Evolutionary conservation across 1,140 invertebrate species (phyloP), one percentile per base, ranked within the genome.

Genomic region (Conopomorpha cramerella): DNA sequence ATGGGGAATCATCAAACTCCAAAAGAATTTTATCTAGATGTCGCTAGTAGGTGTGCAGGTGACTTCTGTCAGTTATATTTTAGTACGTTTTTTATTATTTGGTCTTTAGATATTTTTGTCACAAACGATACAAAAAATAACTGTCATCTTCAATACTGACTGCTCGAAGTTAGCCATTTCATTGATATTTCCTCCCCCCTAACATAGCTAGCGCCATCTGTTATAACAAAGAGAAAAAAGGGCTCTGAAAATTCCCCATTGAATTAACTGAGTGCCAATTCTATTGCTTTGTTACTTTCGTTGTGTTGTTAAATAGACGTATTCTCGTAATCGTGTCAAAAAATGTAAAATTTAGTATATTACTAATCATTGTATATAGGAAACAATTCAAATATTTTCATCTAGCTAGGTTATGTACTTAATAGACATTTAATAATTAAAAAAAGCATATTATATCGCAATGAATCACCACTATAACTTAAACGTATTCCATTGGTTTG

Each of bases 361-460:
- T 70, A 73, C 64, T 73, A 73, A 72, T 66, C 66, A 59, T 50
- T 72, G 67, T 72, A 70, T 58, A 67, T 72, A 72, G 29, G 36
- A 47, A 54, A 43, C 10, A 23, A 23, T 23, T 4, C 10, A 23
- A 23, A 23, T 23, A 23, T 23, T 10, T 6, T 23, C 4, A 23
- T 23, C n/a, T n/a, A n/a, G n/a, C n/a, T n/a, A n/a, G n/a, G n/a
- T n/a, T n/a, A n/a, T n/a, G n/a, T n/a, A n/a, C 61, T 58, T 41
- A 30, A 32, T 31, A 45, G 45, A 51, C 54, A 50, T 56, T 55
- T 51, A 36, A 47, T 48, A 60, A 45, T 52, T 61, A n/a, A n/a
- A n/a, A n/a, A n/a, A n/a, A n/a, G n/a, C n/a, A n/a, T n/a, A n/a
- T n/a, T n/a, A n/a, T n/a, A n/a, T n/a, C n/a, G n/a, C n/a, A n/a